These are phyloP conservation scores for Saxidomus purpurata DNA, from an alignment of 1,140 invertebrate species.

Conservation along the genomic window DNA sequence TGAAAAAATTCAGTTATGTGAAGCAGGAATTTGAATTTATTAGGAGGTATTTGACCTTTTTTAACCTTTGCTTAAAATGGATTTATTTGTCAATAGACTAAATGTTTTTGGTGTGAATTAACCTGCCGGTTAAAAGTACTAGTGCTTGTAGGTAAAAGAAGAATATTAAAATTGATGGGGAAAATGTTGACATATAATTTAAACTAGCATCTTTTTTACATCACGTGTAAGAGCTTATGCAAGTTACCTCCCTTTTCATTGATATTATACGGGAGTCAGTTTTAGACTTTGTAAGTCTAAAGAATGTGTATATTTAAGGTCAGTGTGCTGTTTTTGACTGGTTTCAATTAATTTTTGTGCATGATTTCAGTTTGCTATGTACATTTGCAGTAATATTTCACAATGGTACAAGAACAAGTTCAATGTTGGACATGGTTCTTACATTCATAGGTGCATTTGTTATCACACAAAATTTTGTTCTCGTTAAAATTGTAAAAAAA, in stretches of 20 bases:
- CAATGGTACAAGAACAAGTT: background rate
- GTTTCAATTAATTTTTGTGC: background rate
- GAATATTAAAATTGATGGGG: too few relatives aligned
- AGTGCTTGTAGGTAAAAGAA: too few relatives aligned
- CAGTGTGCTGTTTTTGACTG: background rate
- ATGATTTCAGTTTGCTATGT: background rate
- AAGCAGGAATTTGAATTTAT: too few relatives aligned
- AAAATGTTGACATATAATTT: too few relatives aligned
- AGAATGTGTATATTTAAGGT: background rate
- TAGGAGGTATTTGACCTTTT: too few relatives aligned
- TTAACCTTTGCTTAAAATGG: too few relatives aligned
- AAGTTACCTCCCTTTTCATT: background rate
- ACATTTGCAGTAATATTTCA: background rate
- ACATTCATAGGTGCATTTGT: background rate
- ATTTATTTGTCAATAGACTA: background rate
- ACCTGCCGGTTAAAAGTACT: too few relatives aligned
- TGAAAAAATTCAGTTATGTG: too few relatives aligned
- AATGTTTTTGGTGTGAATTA: background rate
- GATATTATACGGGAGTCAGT: background rate
- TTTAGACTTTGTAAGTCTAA: background rate
- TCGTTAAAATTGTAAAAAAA: conserved; percentile 31
- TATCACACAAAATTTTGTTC: background rate
- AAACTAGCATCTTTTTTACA: too few relatives aligned
- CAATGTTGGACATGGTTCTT: too few relatives aligned
- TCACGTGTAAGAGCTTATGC: too few relatives aligned